Evolutionary conservation across 2,113 vertebrate species (phyloP), one percentile per base, ranked within the genome.

Genomic region (Laterallus jamaicensis): DNA sequence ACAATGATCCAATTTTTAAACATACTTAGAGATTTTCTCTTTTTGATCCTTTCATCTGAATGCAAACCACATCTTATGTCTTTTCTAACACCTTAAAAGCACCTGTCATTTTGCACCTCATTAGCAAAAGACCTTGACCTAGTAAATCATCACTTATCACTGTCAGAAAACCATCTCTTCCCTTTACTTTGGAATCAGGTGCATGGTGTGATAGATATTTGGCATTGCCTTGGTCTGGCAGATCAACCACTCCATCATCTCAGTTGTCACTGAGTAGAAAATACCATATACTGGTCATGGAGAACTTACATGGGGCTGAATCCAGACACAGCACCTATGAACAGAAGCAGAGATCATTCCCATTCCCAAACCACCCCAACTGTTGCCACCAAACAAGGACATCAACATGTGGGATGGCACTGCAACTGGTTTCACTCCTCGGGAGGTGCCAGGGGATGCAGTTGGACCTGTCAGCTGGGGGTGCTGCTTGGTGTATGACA

Each of bases 391-490:
- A 37, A 56, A 52, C 39, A 47, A 37, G n/a, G 55, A 47, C 55
- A 58, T 5, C 56, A 42, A 50, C 8, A 15, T 42, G 52, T 9
- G 26, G 69, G 47, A 73, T 0, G 1, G 22, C 42, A 58, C 28
- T 1, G 1, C 68, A 80, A 55, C 21, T 44, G 32, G 15, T 19
- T n/a, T 63, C 55, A 14, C 10, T 58, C 50, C 40, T 58, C 17
- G 29, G 0, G 0, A 5, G 35, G 9, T 26, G 19, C 25, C 52
- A 42, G 32, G 10, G 19, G 21, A 69, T 0, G 0, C 1, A 2
- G 24, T 1, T 0, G 44, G 4, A 11, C 16, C 55, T 26, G 39
- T 1, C 6, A n/a, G 29, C 14, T 17, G 32, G n/a, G 50, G 22
- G 2, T 55, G 42, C 28, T 40, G 47, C 54, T 64, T 15, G n/a